A percentile compares a stretch with the other conserved stretches of the same genome.
phyloP scores from a whole-genome alignment of 2,797 vertebrate species.

The Periparus ater region DNA sequence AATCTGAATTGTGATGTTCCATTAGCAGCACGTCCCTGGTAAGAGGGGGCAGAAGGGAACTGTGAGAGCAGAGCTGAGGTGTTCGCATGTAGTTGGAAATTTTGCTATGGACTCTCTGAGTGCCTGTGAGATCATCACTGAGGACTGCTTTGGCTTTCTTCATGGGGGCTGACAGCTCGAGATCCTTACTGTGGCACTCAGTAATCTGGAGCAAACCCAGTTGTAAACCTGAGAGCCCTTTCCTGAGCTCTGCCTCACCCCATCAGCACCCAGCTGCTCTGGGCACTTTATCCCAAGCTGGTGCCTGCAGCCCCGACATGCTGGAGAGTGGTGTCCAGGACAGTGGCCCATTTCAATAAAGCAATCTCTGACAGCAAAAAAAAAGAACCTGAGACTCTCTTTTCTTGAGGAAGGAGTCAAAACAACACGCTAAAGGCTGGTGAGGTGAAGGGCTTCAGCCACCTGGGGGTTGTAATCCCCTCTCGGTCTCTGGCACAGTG shows the following conservation, averaged over 20 bases:
- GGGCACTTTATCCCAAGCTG: accelerated
- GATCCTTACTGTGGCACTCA: background rate
- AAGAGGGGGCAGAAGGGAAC: background rate
- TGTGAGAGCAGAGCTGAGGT: background rate
- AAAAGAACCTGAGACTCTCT: background rate
- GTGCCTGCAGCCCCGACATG: accelerated
- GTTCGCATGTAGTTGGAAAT: background rate
- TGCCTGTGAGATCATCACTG: background rate
- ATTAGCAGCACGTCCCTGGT: accelerated
- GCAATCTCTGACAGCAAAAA: background rate
- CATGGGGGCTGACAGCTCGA: background rate
- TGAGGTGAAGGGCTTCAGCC: background rate
- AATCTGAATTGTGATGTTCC: background rate
- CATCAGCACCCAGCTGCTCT: background rate
- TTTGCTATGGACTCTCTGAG: background rate
- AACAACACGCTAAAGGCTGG: background rate
- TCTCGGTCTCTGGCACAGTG: background rate
- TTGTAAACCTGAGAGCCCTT: background rate
- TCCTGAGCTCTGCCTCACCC: accelerated
- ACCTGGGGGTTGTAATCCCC: background rate
- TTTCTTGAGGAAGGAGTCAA: background rate
- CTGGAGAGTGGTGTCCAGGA: background rate
- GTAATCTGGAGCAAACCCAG: background rate
- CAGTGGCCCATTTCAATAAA: accelerated
- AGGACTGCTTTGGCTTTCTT: background rate